These are phyloP conservation scores for Aplodontia rufa DNA, from an alignment of 2,113 vertebrate species.

Conservation along the genomic window DNA sequence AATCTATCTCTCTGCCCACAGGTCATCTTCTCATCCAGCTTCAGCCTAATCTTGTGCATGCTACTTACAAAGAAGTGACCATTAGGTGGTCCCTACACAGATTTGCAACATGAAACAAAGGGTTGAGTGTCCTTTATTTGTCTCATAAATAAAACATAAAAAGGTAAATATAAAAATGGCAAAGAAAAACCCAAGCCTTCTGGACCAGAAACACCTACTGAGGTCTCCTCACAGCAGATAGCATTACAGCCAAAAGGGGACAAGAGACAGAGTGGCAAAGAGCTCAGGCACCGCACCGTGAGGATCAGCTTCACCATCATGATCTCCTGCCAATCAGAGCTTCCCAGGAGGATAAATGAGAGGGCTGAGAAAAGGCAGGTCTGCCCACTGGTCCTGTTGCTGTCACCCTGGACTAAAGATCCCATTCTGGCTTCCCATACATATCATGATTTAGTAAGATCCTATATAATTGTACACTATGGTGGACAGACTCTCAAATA, in stretches of 20 bases:
- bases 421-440: too few relatives aligned
- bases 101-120: background rate
- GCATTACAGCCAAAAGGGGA: background rate
- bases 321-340: background rate
- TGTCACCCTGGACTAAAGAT: too few relatives aligned
- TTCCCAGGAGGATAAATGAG: background rate
- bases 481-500: too few relatives aligned
- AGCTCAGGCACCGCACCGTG: background rate
- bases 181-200: background rate
- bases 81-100: fast-evolving
- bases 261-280: background rate
- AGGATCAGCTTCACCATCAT: background rate
- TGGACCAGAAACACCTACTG: background rate
- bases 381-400: too few relatives aligned
- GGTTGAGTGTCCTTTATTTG: fast-evolving
- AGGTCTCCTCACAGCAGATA: background rate
- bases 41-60: too few relatives aligned
- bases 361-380: background rate
- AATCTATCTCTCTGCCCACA: too few relatives aligned
- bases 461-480: too few relatives aligned
- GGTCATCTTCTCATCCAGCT: too few relatives aligned
- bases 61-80: background rate
- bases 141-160: background rate
- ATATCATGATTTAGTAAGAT: too few relatives aligned
- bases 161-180: background rate